Base-by-base conservation (phyloP, 2,113 vertebrate species). In the Noturus placidus region DNA sequence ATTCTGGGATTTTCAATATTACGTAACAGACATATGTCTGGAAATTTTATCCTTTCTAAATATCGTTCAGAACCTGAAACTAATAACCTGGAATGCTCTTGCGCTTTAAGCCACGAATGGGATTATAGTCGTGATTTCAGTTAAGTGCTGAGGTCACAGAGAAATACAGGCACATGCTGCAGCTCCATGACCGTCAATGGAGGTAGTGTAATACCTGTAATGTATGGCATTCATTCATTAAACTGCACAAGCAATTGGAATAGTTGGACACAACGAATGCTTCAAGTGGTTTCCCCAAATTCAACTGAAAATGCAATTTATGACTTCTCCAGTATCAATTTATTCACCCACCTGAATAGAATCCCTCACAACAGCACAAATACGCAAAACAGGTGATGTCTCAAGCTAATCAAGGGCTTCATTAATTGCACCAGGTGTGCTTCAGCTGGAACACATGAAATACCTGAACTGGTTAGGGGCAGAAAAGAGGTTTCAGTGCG, bases 61-160 rank as follows among this genome's bases (percentile, higher is more conserved):
- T 27, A 20, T 77, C 70, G 2, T 42, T 3, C 9, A 74, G 27
- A n/a, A 27, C 27, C 70, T 42, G 35, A 4, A 46, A 54, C 0
- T 13, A 11, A 27, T 27, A 84, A 30, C 35, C n/a, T 22, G 82
- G 65, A 82, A 79, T n/a, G 69, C 1, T 81, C 67, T 63, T 77
- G n/a, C 35, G 79, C 70, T 50, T 19, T 54, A 38, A 27, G 65
- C 65, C 30, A 27, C 38, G 61, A 56, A 54, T 67, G 78, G 52
- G 69, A 76, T 87, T 76, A 87, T 25, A 9, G 15, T 83, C 33
- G 25, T 83, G 42, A 59, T 72, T 74, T 67, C n/a, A 54, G 46
- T 25, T 50, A 59, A 85, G 83, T 70, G 82, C 59, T 46, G 87
- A 54, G 61, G 22, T 61, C n/a, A n/a, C 25, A 14, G 22, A 13